Evolutionary conservation across 2,113 vertebrate species (phyloP).

Genomic region (Pteronura brasiliensis): DNA sequence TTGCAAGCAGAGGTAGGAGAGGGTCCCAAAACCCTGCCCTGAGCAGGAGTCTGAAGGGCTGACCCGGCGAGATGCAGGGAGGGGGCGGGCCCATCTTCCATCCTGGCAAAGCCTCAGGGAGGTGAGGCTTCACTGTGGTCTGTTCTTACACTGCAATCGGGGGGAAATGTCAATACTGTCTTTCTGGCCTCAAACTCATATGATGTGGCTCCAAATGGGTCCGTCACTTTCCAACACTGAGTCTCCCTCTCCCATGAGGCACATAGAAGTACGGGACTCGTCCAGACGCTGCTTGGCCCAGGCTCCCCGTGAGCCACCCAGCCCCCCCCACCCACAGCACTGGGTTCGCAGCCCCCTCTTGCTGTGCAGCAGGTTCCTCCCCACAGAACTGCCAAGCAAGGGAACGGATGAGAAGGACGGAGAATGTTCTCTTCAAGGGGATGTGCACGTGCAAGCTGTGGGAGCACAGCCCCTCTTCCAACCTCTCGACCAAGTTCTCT

Average conservation of each 20-base stretch:
- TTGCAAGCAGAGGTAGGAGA: neutral
- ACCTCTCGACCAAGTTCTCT: neutral
- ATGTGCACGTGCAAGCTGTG: fast-evolving
- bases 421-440: neutral
- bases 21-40: neutral
- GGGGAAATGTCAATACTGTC: neutral
- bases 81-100: fast-evolving
- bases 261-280: fast-evolving
- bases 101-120: neutral
- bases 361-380: neutral
- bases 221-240: neutral
- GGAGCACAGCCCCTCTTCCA: no score
- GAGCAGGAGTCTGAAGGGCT: no score
- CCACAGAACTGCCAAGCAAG: neutral
- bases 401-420: neutral
- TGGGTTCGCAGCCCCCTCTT: neutral
- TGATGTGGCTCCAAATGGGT: neutral
- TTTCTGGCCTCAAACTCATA: neutral
- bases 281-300: neutral
- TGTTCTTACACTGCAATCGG: no score
- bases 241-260: neutral
- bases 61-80: fast-evolving
- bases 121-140: neutral
- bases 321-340: neutral
- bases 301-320: no score